Evolutionary conservation across 2,797 vertebrate species (phyloP), one percentile per base, ranked within the genome.

Genomic region (Neomorphus geoffroyi): DNA sequence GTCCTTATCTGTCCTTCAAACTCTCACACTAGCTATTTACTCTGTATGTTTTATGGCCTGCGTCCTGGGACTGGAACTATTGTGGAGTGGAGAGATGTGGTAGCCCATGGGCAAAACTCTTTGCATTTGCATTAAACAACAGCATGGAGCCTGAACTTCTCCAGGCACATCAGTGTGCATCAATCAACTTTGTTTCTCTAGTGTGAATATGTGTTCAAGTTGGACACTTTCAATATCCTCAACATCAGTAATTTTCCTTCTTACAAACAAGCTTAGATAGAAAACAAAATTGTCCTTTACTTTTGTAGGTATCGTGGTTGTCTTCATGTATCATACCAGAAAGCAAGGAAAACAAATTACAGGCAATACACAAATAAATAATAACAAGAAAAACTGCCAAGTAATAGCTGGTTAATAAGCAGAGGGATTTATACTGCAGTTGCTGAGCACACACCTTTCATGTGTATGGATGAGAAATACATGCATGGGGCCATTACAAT

Each of bases 121-220:
- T 57, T 65, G 50, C 46, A 65, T 86, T 80, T 81, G 18, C 66
- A 69, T 83, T 90, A 74, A 91, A 72, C 11, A 51, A n/a, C 27
- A 51, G 41, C 32, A 86, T 46, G 70, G 54, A 92, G 43, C 32
- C 17, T 43, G 60, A 80, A 65, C 37, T 57, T 92, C 39, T 90
- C 46, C 51, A 84, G 35, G n/a, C 54, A n/a, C 39, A 91, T 71
- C 54, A 75, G 18, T n/a, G 62, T 75, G 37, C n/a, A 75, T 79
- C 66, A 79, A 14, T 54, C 48, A 89, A 7, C 45, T 80, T 82
- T 73, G 14, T 48, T 56, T 88, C 73, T 37, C 46, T 41, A 21
- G 43, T 41, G 27, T 53, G 35, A 50, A 71, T 22, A 15, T 27
- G 14, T 24, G 46, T 37, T 86, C 58, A 32, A 45, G 51, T 7